Evolutionary conservation across 2,113 vertebrate species (phyloP).

Genomic region (Nothoprocta perdicaria): DNA sequence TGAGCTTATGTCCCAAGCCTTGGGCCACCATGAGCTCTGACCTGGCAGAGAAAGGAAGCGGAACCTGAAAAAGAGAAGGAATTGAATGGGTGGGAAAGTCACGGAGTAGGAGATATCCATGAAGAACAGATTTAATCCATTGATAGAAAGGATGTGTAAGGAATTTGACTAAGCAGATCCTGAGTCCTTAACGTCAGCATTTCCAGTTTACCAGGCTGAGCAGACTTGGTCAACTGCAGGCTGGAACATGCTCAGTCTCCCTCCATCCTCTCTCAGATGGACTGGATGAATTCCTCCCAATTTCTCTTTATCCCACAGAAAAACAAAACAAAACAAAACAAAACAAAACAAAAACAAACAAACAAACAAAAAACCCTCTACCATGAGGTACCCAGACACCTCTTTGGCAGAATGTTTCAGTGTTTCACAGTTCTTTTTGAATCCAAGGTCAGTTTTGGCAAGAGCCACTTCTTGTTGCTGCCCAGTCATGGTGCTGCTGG

Average conservation of each 20-base stretch:
- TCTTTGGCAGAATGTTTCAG: background rate
- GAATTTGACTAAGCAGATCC: background rate
- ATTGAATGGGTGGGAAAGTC: background rate
- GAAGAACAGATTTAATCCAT: background rate
- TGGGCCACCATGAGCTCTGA: background rate
- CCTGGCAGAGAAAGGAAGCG: background rate
- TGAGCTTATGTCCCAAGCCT: background rate
- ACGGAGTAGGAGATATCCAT: background rate
- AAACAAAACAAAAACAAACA: too few relatives aligned
- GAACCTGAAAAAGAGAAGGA: accelerated
- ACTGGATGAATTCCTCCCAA: accelerated
- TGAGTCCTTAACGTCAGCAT: background rate
- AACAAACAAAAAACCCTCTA: too few relatives aligned
- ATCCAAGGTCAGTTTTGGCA: background rate
- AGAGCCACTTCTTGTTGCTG: background rate
- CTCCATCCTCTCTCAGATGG: background rate
- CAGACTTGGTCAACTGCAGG: background rate
- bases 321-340: background rate
- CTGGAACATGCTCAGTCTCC: background rate
- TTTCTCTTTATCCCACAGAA: background rate
- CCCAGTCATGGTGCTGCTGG: background rate
- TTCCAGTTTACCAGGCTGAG: background rate
- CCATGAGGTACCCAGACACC: background rate
- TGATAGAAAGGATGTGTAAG: accelerated
- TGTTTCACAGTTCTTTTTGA: background rate